Evolutionary conservation across 2,113 vertebrate species (phyloP), one percentile per base, ranked within the genome.

Genomic region (Prionailurus bengalensis): DNA sequence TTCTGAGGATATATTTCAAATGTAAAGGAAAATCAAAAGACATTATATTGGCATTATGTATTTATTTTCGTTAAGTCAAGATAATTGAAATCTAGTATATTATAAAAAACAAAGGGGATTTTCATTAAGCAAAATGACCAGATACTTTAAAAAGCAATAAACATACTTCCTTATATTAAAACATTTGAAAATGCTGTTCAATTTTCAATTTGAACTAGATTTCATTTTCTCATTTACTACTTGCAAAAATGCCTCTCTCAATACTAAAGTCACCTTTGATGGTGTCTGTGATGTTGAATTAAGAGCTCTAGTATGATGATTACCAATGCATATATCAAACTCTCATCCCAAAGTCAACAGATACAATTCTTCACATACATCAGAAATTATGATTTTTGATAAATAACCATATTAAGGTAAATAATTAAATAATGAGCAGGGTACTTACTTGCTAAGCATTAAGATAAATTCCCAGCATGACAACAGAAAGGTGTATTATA

Each of bases 1-100:
- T 84, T 70, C n/a, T 87, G 65, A 94, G 14, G 19, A 92, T 42
- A 80, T 66, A 21, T 90, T 91, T 90, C 45, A 86, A 96, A 89
- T 55, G 12, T 36, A 96, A 94, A 65, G 6, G 15, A 70, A 70
- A 95, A 95, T 36, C 80, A 92, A 88, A 88, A 73, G n/a, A 63
- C 42, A 4, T 25, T 80, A 92, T 31, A 39, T n/a, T 92, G 21
- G 14, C 48, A 48, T 91, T 70, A 27, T 71, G 0, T 53, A 79
- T 14, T 63, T 21, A 80, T 95, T 92, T 45, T 21, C 6, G 13
- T 86, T 42, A 91, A 89, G 8, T 96, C 23, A 91, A 31, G 31
- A 70, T 13, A 70, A 76, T 36, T 92, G 11, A 95, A 65, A 92
- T 84, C 23, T 33, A 80, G 2, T 55, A 42, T 55, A 86, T 76